These are phyloP conservation scores for Polyommatus icarus DNA, from an alignment of 2,888 invertebrate species.

Conservation along the genomic window DNA sequence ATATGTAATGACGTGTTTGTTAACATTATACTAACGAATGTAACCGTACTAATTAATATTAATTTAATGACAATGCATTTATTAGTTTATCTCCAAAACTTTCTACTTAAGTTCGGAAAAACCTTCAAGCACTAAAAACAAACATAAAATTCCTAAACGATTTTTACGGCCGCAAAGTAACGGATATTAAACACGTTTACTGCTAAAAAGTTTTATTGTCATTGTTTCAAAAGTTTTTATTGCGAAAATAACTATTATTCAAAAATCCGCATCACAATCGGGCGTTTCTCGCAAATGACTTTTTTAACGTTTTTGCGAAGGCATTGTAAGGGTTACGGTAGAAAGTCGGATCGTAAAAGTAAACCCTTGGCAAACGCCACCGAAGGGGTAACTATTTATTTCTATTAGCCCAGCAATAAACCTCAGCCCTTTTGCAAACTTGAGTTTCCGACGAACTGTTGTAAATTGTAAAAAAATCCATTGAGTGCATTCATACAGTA, in stretches of 20 bases:
- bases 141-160: background rate
- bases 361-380: slow-evolving; percentile 74
- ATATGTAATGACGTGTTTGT: too few species aligned
- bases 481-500: slow-evolving; percentile 73
- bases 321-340: slow-evolving; percentile 73
- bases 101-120: background rate
- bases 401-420: slow-evolving; percentile 66
- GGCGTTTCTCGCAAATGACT: slow-evolving; percentile 26
- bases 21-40: too few species aligned
- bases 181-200: slow-evolving; percentile 43
- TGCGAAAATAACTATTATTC: background rate
- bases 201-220: slow-evolving; percentile 20
- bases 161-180: slow-evolving; percentile 36
- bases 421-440: slow-evolving; percentile 52
- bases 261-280: slow-evolving; percentile 12
- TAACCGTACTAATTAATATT: too few species aligned
- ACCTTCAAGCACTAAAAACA: slow-evolving; percentile 33
- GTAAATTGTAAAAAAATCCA: slow-evolving; percentile 65
- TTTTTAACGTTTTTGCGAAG: slow-evolving; percentile 56
- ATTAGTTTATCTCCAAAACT: background rate
- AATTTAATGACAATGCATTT: background rate
- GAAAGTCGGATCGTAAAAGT: slow-evolving; percentile 74
- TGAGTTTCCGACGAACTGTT: slow-evolving; percentile 56
- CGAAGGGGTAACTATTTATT: slow-evolving; percentile 76
- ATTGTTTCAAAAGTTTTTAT: slow-evolving; percentile 22